Base-by-base conservation (phyloP, 2,797 vertebrate species). In the Scarus forsteni region DNA sequence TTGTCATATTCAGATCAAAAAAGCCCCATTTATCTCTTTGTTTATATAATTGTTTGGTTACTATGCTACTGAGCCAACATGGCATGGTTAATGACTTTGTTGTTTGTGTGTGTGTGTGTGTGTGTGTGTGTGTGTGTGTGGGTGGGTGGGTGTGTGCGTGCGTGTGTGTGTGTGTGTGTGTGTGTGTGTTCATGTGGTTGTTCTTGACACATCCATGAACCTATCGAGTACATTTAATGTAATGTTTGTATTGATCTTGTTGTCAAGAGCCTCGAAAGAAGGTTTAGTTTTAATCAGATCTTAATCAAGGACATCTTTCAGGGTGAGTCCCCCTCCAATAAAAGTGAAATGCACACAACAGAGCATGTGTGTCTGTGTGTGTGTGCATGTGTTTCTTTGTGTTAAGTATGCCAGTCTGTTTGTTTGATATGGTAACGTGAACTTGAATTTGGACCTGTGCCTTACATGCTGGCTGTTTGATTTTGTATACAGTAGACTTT, bases 161-260 rank as follows among this genome's bases (percentile, higher is more conserved):
- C n/a, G n/a, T 60, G 51, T 66, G 53, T 38, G 51, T 15, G 4
- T 57, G 46, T 77, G 50, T 70, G 43, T 67, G 57, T 50, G 42
- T 44, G 18, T 66, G 34, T 53, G 43, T 60, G 39, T 43, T 27
- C 4, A 27, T 27, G 27, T 27, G 16, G 18, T 50, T 5, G 19
- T 13, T 11, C 18, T 12, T 62, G 48, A 64, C 52, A 66, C 53
- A 55, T 56, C 16, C 43, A 56, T 16, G 8, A 18, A 7, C 48
- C 44, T 27, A 27, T 4, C 2, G 27, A 69, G 34, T n/a, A 51
- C 42, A 59, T 39, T 51, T 60, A 75, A 66, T 68, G 42, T 15
- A 52, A 57, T 83, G 73, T 69, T 85, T 65, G 61, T 84, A 88
- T 87, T 86, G 84, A 80, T 78, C 56, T 74, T 80, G 89, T 89